These are phyloP conservation scores for Alouatta palliata DNA, from an alignment of 2,113 vertebrate genomes.

Conservation along the genomic window DNA sequence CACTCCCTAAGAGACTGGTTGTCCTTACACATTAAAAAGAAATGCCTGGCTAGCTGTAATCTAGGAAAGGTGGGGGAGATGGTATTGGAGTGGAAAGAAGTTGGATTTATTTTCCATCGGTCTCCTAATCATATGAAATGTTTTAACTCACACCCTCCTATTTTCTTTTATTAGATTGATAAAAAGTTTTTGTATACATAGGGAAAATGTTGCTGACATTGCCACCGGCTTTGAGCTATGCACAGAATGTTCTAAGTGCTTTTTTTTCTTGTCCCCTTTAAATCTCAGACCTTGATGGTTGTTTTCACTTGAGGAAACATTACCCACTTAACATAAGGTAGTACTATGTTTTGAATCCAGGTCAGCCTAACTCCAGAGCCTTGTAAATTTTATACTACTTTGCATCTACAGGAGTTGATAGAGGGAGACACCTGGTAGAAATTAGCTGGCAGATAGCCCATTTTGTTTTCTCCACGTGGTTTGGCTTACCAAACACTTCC, in stretches of 20 bases:
- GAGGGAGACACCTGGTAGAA: neutral
- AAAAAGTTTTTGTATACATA: neutral
- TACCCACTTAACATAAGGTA: neutral
- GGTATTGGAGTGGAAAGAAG: neutral
- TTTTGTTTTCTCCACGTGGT: neutral
- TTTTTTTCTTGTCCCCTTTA: neutral
- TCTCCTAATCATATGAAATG: neutral
- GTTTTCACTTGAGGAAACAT: neutral
- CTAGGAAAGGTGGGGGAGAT: neutral
- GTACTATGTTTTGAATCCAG: neutral
- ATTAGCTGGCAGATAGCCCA: neutral
- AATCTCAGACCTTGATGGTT: neutral
- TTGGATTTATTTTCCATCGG: neutral
- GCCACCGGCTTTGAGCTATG: neutral
- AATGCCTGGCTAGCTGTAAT: neutral
- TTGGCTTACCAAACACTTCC: neutral
- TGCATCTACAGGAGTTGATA: neutral
- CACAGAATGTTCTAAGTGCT: neutral
- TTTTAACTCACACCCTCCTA: neutral
- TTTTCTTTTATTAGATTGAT: neutral
- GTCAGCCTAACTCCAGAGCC: neutral
- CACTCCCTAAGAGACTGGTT: neutral
- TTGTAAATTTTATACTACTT: neutral
- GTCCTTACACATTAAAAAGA: neutral
- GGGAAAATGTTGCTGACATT: neutral